Conservation (phyloP, 2,888 invertebrate species). For the Isotomurus palustris region DNA sequence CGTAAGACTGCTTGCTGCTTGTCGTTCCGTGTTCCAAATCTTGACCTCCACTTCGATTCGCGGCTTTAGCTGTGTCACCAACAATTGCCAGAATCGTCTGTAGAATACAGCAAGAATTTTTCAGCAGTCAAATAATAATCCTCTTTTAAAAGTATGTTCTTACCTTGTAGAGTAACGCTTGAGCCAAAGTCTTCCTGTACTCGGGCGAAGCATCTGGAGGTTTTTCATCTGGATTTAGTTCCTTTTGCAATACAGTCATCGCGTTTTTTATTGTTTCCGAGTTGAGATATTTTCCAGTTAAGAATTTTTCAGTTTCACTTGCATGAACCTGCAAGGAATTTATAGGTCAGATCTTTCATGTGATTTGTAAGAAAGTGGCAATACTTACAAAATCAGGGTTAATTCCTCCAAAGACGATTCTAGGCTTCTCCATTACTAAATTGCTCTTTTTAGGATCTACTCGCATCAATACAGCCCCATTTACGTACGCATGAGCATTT, state of each 20-base stretch:
- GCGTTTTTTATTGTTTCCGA: slow-evolving; percentile 54
- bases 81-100: slow-evolving; percentile 57
- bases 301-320: slow-evolving; percentile 54
- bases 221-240: slow-evolving; percentile 61
- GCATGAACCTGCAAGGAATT: slow-evolving; percentile 54
- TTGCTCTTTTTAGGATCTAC: slow-evolving; percentile 2
- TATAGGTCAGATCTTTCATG: neutral
- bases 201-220: slow-evolving; percentile 64
- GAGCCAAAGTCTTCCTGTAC: slow-evolving; percentile 66
- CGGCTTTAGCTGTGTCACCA: slow-evolving; percentile 55
- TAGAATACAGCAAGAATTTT: slow-evolving; percentile 2
- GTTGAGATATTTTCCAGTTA: slow-evolving; percentile 53
- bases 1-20: slow-evolving; percentile 64
- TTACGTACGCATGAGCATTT: slow-evolving; percentile 30
- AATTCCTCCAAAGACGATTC: slow-evolving; percentile 36
- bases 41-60: slow-evolving; percentile 58
- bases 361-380: neutral
- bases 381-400: slow-evolving; percentile 23
- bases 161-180: slow-evolving; percentile 70
- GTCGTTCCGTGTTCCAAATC: slow-evolving; percentile 61
- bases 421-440: slow-evolving; percentile 24
- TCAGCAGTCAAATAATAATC: slow-evolving; percentile 49
- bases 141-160: slow-evolving; percentile 49
- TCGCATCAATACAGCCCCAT: slow-evolving; percentile 8
- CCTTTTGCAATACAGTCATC: slow-evolving; percentile 55